Conservation (phyloP, 2,888 invertebrate species). For the Neelides folsomi region DNA sequence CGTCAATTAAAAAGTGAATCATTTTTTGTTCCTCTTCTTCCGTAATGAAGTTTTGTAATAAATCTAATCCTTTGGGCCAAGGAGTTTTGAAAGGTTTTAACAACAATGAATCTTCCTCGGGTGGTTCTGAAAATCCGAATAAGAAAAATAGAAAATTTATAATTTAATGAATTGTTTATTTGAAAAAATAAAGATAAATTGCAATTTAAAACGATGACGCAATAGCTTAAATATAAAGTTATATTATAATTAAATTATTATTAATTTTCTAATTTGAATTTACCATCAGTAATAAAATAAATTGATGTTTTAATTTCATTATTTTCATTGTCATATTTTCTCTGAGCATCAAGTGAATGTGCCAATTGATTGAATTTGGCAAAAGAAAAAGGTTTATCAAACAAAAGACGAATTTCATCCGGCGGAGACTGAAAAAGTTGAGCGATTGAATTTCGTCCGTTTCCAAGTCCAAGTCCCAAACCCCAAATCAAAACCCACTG, state of each 20-base stretch:
- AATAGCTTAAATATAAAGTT: too few species aligned
- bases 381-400: conserved; percentile 70
- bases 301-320: too few species aligned
- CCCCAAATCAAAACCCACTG: too few species aligned
- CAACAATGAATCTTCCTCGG: conserved; percentile 26
- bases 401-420: conserved; percentile 53
- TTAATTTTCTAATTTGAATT: conserved; percentile 34
- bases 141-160: conserved; percentile 4
- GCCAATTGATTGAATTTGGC: conserved; percentile 46
- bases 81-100: conserved; percentile 39
- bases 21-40: conserved; percentile 52
- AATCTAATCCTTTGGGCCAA: conserved; percentile 47
- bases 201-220: too few species aligned
- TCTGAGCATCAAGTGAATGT: conserved; percentile 47
- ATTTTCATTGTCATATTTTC: too few species aligned
- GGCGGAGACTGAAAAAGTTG: too few species aligned
- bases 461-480: too few species aligned
- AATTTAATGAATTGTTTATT: background rate
- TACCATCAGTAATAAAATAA: conserved; percentile 45
- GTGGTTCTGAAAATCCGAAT: conserved; percentile 38
- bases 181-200: too few species aligned
- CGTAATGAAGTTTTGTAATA: conserved; percentile 59
- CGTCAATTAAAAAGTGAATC: conserved; percentile 42
- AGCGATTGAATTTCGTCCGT: too few species aligned
- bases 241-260: too few species aligned